Evolutionary conservation across 2,113 vertebrate species (phyloP), one percentile per base, ranked within the genome.

Genomic region (Tragelaphus buxtoni): DNA sequence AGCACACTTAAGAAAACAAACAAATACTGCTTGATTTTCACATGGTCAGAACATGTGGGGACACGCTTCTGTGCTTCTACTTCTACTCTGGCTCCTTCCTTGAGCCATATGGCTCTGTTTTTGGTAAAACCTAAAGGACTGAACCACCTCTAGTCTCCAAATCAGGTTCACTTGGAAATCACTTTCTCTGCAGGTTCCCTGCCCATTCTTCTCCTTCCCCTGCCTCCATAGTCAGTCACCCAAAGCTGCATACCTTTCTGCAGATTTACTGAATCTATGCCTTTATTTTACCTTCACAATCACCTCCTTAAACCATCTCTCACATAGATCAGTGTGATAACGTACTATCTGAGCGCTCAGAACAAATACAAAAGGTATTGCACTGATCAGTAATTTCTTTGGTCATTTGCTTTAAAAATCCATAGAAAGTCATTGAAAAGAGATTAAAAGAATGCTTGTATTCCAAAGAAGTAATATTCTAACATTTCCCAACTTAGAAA

Each of bases 401-500:
- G 60, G 4, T 61, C 3, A 55, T 96, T 91, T 55, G 20, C 20
- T 95, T 94, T 18, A 69, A 85, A 87, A 94, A 86, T 18, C 55
- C 24, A 26, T 3, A 65, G 14, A 39, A 92, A 55, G 65, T 4
- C 26, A 69, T 69, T 93, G 79, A 92, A 65, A 35, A 88, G 7
- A 77, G 76, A 60, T 85, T 63, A 16, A 80, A 30, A 69, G 61
- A 63, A 60, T 18, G 76, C 18, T 13, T 88, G 42, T 13, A 94
- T 76, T 85, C n/a, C 24, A 56, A 83, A 87, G 84, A 76, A 88
- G 32, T 20, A 93, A 92, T 20, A 94, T 35, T 32, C n/a, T 61
- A 92, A 84, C 26, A 97, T 61, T 60, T 95, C 74, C 72, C 42
- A 97, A 97, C 87, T 98, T 95, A 69, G 84, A 88, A 53, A 76